Evolutionary conservation across 1,140 invertebrate genomes (phyloP), one percentile per base, ranked within the genome.

Genomic region (Heliconius hewitsoni): DNA sequence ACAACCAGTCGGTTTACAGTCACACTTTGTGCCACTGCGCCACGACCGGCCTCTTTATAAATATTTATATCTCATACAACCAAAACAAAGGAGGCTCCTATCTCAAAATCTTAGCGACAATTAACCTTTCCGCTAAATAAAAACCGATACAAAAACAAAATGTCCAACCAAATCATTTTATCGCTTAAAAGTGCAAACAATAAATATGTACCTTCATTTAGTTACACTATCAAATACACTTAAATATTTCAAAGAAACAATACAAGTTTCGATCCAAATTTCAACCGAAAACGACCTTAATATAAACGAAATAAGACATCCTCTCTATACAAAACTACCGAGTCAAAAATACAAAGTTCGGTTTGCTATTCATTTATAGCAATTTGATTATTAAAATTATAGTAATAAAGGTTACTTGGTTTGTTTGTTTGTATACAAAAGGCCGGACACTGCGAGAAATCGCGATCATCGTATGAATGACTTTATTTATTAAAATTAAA

Each of bases 401-500:
- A 8, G n/a, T 18, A 37, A 79, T 82, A 85, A 74, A 72, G 60
- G 23, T 27, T 66, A 5, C 4, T 80, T 76, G 70, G 30, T 76
- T 66, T 73, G 74, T 78, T 39, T 42, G 74, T 70, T 74, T 76
- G 57, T 55, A 16, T 16, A 78, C 55, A 80, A 80, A 80, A 76
- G 79, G 74, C 55, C 75, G 75, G 74, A 77, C 79, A 73, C 74
- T 73, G 72, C 81, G 82, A 81, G 85, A 84, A 85, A 85, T 87
- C 85, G 87, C 86, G 87, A 87, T 90, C 86, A 86, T 84, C 76
- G 83, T 81, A 78, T 79, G 86, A 88, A 90, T 89, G 86, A 86
- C 86, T 90, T 88, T 89, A 90, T 90, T 90, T 90, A 89, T 90
- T 90, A 86, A 88, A 89, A 88, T 89, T 89, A 86, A 86, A 86